Conservation (phyloP, 2,888 invertebrate genomes). For the Callyntrura guangdongensis region DNA sequence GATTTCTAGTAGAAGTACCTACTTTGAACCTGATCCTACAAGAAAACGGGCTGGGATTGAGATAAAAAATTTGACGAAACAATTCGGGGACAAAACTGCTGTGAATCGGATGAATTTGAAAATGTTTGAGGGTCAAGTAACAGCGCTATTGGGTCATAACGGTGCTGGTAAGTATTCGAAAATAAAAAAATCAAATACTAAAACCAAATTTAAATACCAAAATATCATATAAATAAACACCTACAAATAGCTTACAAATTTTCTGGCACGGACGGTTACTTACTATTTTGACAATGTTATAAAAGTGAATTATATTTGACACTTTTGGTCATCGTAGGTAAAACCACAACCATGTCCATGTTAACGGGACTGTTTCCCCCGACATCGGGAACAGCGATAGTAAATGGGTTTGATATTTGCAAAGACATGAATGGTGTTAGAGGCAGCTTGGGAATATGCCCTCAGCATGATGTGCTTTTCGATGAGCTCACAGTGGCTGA, state of each 20-base stretch:
- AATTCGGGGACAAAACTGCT: conserved; percentile 86
- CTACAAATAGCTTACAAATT: too few species aligned
- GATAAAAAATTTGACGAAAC: conserved; percentile 85
- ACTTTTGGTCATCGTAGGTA: too few species aligned
- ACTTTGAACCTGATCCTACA: conserved; percentile 54
- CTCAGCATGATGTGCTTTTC: conserved; percentile 95
- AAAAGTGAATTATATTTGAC: too few species aligned
- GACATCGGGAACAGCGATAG: conserved; percentile 90
- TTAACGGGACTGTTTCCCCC: conserved; percentile 89
- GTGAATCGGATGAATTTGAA: conserved; percentile 91
- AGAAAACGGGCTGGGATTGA: conserved; percentile 86
- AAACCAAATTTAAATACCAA: not conserved
- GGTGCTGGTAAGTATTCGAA: too few species aligned
- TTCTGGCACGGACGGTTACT: too few species aligned
- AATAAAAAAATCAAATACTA: too few species aligned
- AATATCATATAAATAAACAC: too few species aligned
- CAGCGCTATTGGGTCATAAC: conserved; percentile 89
- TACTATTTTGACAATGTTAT: too few species aligned
- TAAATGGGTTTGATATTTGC: conserved; percentile 91
- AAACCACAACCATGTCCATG: conserved; percentile 92
- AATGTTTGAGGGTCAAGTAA: conserved; percentile 94
- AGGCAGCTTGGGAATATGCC: conserved; percentile 94
- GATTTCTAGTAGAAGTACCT: not conserved
- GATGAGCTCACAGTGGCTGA: conserved; percentile 93
- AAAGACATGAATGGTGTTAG: conserved; percentile 87